phyloP scores from a whole-genome alignment of 2,113 vertebrate genomes.

The Rhodinocichla rosea region DNA sequence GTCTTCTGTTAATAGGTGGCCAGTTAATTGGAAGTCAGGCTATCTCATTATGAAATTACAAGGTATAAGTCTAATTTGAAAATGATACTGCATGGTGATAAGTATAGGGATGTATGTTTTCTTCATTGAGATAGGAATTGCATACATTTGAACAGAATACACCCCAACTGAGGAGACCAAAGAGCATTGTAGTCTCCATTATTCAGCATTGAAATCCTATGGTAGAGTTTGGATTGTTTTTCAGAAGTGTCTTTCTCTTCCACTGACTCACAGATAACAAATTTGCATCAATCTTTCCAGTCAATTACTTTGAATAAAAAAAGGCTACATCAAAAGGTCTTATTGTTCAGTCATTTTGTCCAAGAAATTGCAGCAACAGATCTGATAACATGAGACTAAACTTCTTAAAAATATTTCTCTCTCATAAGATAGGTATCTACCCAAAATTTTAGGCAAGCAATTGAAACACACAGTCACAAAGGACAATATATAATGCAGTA shows the following conservation, averaged over 20 bases:
- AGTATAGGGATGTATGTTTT: background rate
- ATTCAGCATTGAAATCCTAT: background rate
- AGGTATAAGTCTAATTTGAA: background rate
- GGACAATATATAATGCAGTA: background rate
- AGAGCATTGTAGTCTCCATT: background rate
- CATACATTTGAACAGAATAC: background rate
- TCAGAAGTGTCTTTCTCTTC: background rate
- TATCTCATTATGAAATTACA: background rate
- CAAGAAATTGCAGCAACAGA: background rate
- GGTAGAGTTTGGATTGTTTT: background rate
- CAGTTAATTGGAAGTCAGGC: background rate
- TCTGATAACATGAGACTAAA: background rate
- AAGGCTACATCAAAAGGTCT: background rate
- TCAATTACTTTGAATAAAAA: background rate
- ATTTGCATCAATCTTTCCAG: background rate
- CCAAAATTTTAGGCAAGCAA: background rate
- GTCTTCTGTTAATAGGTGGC: background rate
- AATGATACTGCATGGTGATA: background rate
- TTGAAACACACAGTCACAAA: background rate
- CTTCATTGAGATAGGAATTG: background rate
- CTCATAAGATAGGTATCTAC: background rate
- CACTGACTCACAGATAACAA: background rate
- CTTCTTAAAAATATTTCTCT: background rate
- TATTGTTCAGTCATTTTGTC: background rate
- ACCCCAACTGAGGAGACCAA: background rate